These are phyloP conservation scores for Triops cancriformis DNA, from an alignment of 1,140 invertebrate genomes.

Conservation along the genomic window DNA sequence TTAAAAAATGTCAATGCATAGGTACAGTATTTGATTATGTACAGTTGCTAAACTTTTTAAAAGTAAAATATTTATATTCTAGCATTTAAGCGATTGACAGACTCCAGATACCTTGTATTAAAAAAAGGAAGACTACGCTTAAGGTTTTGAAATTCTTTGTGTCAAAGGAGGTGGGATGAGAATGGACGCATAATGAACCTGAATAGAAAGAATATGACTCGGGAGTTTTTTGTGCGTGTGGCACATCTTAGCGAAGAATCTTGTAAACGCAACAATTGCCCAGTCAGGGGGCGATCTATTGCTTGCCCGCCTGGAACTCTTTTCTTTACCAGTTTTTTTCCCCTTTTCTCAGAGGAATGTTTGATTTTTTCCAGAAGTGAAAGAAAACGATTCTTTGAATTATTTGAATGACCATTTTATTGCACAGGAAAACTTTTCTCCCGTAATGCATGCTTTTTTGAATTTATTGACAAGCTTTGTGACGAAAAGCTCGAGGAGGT, in stretches of 20 bases:
- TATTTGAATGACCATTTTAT: not conserved
- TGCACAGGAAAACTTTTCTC: not conserved
- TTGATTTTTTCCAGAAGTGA: too few species aligned
- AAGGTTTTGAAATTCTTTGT: not conserved
- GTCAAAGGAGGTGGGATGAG: not conserved
- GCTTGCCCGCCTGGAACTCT: not conserved
- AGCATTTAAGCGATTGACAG: too few species aligned
- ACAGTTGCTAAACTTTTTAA: too few species aligned
- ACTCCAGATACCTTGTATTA: too few species aligned
- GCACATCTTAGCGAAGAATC: conserved; percentile 10
- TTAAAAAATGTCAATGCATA: too few species aligned
- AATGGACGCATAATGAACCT: not conserved
- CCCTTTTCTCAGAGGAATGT: too few species aligned
- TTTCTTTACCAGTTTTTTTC: not conserved
- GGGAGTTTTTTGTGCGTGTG: not conserved
- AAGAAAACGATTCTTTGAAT: too few species aligned
- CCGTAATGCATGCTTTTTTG: not conserved
- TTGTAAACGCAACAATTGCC: conserved; percentile 10
- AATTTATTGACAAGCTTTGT: not conserved
- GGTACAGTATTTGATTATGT: too few species aligned
- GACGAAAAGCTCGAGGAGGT: too few species aligned
- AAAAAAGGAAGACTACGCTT: not conserved
- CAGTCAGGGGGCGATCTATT: not conserved
- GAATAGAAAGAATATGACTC: not conserved
- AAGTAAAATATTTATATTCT: too few species aligned